Evolutionary conservation across 2,888 invertebrate species (phyloP), one percentile per base, ranked within the genome.

Genomic region (Lithophane socia): DNA sequence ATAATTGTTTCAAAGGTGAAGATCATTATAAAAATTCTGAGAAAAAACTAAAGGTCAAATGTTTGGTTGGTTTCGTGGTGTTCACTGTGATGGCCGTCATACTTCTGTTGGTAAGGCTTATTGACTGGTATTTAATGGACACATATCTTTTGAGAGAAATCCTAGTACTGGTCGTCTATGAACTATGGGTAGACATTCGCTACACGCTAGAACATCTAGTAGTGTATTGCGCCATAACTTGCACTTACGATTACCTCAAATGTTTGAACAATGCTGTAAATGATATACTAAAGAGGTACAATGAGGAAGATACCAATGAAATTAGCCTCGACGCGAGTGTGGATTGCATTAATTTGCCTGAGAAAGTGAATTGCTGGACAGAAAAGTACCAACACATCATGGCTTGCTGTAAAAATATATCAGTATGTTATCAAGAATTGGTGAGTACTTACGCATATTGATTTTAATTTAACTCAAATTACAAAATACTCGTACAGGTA

Each of bases 371-470:
- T 47, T 0, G 13, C 18, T 80, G 80, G 80, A 80, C 79, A 12
- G 83, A 80, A 67, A 83, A 78, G 42, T 80, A 80, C 16, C 80
- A 78, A 58, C 61, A 78, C 16, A 80, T 80, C 4, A 83, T 80
- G 83, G 71, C 71, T 52, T 80, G 80, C 58, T 83, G 83, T 72
- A 80, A 80, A 71, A 80, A 83, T 60, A 78, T 83, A 21, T 83
- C 80, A n/a, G 52, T 80, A 47, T 80, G 80, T 16, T 80, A 83
- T 64, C 71, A 80, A 54, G 83, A 80, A 67, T 47, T 80, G 67
- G 80, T 80, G n/a, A 83, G 83, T 70, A n/a, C 56, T n/a, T 42
- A 29, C 29, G 29, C 1, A 10, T 37, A 16, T 24, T 24, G 4
- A 21, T 65, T 54, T 47, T 9, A 37, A 29, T 64, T n/a, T 21